Percentiles rank a stretch among this genome's conserved stretches.
Evolutionary conservation across 2,888 invertebrate genomes (phyloP).

Genomic region (Ecdyonurus torrentis): DNA sequence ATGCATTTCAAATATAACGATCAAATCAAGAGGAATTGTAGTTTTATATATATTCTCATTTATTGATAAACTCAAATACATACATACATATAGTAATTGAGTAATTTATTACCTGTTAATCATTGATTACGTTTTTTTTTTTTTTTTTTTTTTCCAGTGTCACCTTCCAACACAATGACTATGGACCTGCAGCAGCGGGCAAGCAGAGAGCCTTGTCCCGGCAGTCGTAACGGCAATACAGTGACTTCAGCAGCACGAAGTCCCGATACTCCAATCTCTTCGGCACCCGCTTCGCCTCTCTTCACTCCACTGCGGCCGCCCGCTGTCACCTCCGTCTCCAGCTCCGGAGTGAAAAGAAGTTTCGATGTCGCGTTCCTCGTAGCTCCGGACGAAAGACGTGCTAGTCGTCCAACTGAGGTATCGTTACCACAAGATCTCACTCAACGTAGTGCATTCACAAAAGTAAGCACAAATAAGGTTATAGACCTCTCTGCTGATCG

Average conservation of each 20-base stretch:
- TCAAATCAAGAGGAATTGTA: too few species aligned
- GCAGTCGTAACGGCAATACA: background rate
- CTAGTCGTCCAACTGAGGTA: conserved; percentile 16
- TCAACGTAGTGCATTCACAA: conserved; percentile 64
- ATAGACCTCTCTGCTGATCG: background rate
- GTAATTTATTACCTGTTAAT: too few species aligned
- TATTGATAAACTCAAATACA: too few species aligned
- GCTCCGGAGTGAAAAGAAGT: conserved; percentile 43
- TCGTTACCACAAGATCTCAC: conserved; percentile 20
- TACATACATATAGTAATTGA: too few species aligned
- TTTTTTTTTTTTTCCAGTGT: too few species aligned
- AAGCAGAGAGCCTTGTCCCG: background rate
- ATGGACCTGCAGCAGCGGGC: conserved; percentile 1
- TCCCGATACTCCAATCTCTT: background rate
- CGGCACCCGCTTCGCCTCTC: background rate
- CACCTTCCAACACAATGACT: background rate
- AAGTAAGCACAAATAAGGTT: conserved; percentile 28
- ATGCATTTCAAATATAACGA: too few species aligned
- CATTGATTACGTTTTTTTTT: too few species aligned
- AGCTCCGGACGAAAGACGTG: conserved; percentile 53
- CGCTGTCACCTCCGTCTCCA: conserved; percentile 26
- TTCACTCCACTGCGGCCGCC: conserved; percentile 10
- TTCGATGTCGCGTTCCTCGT: conserved; percentile 85
- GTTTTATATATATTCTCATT: too few species aligned
- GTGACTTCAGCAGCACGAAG: too few species aligned